Evolutionary conservation across 2,113 vertebrate species (phyloP), one percentile per base, ranked within the genome.

Genomic region (Corythornis vintsioides): DNA sequence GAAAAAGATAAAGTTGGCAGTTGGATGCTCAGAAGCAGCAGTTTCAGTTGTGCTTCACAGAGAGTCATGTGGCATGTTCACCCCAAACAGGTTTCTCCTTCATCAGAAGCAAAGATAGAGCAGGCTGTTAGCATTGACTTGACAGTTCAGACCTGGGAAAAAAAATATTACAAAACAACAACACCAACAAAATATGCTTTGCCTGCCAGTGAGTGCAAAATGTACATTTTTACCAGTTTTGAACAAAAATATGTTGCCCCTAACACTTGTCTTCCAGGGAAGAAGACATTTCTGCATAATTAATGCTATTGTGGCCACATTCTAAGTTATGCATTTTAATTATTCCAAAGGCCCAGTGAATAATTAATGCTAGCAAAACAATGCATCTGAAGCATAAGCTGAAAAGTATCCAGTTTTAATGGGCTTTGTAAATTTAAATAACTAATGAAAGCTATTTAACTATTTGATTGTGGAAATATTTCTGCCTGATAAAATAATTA

Each of bases 241-340:
- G 80, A 96, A 86, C 35, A 82, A 90, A 95, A 69, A 60, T 60
- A 26, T 65, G 7, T 25, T 93, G 33, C 53, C 43, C 28, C 21
- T 28, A 86, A 60, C 38, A 28, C 53, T 86, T 89, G 42, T 78
- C 59, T 92, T 87, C 52, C 52, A 87, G 73, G 74, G 64, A 92
- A 91, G 69, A 20, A 93, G 69, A 20, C n/a, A 92, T 86, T 11
- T 65, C 87, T 89, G 67, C 33, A 76, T 95, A 93, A 92, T 95
- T 94, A 96, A 89, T 94, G 64, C 38, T 82, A 29, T 80, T 95
- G 48, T 67, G 72, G 82, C 78, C 83, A 69, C 81, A 64, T 80
- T 88, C 84, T 95, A 94, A 95, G 96, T 89, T 97, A 94, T 83
- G 59, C 35, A 91, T 93, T 81, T 95, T 95, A 88, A 96, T 96